Base-by-base conservation (phyloP, 2,797 vertebrate genomes). In the Rhynchonycteris naso region DNA sequence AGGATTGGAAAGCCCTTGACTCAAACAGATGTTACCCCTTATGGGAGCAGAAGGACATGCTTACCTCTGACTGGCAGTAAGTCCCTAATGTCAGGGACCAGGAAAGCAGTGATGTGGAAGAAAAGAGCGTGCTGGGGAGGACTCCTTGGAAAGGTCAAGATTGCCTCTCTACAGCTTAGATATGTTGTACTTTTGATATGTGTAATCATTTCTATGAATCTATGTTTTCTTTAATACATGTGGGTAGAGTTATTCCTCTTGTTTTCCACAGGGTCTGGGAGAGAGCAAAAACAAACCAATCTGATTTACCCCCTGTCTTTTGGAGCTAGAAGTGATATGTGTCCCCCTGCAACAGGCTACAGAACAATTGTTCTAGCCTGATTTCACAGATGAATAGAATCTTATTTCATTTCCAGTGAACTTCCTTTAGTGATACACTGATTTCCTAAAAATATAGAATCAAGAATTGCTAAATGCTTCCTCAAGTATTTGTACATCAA, bases 1-100 rank as follows among this genome's bases (percentile, higher is more conserved):
- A 63, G 18, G 14, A 84, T 54, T 82, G 68, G 47, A 84, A 88
- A 90, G 22, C 54, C 54, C n/a, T 94, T 88, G 93, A 90, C 63
- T 87, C 47, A 66, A 86, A 68, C 54, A 5, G 47, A 58, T 43
- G 92, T 86, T 86, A 88, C 83, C 47, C 66, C n/a, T 66, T 93
- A 69, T 33, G 47, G 43, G 90, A 63, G 28, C 16, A 90, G 56
- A 82, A 91, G 59, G 78, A 5, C 43, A 3, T 4, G 2, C 26
- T 75, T 82, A 56, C 93, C 90, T 90, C 28, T 87, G 68, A 47
- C 38, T 28, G 38, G 24, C 16, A 88, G 21, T 15, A 78, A 85
- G 9, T 61, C 54, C 12, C 26, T 75, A 22, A 30, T 28, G 13
- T 71, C n/a, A 18, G 43, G 16, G 24, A 35, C 38, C 7, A 7